Conservation (phyloP, 2,113 vertebrate species). For the Poeciliopsis turrubarensis region DNA sequence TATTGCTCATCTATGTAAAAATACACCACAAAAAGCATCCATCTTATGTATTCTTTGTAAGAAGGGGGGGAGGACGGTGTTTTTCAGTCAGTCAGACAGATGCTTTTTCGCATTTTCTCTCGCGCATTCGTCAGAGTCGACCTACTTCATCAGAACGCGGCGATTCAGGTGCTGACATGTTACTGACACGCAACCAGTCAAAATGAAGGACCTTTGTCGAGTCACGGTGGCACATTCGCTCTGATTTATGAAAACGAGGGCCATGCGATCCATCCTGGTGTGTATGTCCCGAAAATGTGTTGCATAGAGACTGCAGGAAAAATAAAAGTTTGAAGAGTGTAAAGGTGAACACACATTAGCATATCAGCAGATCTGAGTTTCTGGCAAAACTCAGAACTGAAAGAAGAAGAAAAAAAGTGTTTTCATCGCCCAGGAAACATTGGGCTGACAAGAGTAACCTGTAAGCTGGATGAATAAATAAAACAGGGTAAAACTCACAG, state of each 20-base stretch:
- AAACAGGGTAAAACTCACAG: neutral
- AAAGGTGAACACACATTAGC: too few relatives aligned
- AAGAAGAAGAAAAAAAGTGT: too few relatives aligned
- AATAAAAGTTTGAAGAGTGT: neutral
- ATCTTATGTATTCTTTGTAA: constrained; percentile 36
- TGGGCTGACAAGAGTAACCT: too few relatives aligned
- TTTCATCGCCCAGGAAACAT: too few relatives aligned
- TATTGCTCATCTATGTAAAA: constrained; percentile 46
- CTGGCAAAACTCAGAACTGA: too few relatives aligned
- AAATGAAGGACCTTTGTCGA: neutral
- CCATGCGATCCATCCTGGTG: neutral
- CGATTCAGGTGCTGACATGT: neutral
- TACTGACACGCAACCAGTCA: neutral
- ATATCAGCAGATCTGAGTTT: too few relatives aligned
- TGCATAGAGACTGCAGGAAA: neutral
- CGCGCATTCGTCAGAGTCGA: neutral
- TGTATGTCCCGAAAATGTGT: neutral
- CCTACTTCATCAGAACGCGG: neutral
- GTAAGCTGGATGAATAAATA: too few relatives aligned
- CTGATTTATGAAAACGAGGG: neutral
- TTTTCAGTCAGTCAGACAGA: neutral
- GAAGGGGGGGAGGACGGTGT: neutral
- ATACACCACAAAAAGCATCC: constrained; percentile 13
- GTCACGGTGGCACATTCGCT: neutral
- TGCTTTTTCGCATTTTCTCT: neutral